phyloP scores from a whole-genome alignment of 2,888 invertebrate species.

The Ochropacha duplaris region DNA sequence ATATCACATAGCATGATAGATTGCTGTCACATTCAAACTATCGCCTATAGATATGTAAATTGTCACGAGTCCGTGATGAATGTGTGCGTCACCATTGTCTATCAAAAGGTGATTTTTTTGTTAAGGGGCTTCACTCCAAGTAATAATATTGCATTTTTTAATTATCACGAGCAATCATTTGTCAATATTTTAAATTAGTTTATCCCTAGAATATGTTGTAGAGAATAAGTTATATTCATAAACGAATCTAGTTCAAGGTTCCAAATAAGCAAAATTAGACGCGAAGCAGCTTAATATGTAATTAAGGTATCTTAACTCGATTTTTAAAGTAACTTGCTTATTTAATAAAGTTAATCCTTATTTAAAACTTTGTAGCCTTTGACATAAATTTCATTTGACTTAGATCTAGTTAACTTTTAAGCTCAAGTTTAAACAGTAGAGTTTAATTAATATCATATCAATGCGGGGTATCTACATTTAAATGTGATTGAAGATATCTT shows the following conservation, averaged over 20 bases:
- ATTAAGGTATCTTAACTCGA: not conserved
- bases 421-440: no score
- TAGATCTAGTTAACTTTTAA: no score
- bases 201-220: no score
- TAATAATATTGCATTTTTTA: constrained; percentile 28
- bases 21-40: constrained; percentile 71
- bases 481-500: not conserved
- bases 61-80: constrained; percentile 48
- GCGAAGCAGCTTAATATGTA: not conserved
- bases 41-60: constrained; percentile 72
- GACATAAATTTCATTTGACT: no score
- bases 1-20: constrained; percentile 67
- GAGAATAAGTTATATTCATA: no score
- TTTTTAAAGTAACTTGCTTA: not conserved
- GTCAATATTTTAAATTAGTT: not conserved
- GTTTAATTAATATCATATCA: not conserved
- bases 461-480: not conserved
- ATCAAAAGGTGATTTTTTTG: constrained; percentile 29
- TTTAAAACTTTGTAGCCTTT: no score
- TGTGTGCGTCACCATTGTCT: constrained; percentile 43
- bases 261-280: not conserved
- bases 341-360: not conserved
- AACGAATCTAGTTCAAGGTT: not conserved
- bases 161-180: constrained; percentile 14
- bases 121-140: constrained; percentile 28